Base-by-base conservation (phyloP, 2,797 vertebrate species). In the Semaprochilodus insignis region DNA sequence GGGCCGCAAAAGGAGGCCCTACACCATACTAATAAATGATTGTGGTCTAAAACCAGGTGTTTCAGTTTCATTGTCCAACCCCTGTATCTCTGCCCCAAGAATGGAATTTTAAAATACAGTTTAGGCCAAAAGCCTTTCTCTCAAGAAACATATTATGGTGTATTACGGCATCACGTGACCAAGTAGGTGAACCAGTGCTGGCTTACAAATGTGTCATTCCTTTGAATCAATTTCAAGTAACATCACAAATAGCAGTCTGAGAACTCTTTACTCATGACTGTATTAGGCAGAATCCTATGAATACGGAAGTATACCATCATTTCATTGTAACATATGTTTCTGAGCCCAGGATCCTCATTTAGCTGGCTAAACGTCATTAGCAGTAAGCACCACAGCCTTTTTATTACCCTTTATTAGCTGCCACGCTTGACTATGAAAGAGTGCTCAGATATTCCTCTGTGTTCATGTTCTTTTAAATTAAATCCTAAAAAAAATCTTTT, bases 381-480 rank as follows among this genome's bases (percentile, higher is more conserved):
- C 25, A 16, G 14, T 25, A 63, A 17, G 14, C 59, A 60, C 21
- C 14, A n/a, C 23, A 23, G 2, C 23, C n/a, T 11, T 23, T 60
- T 17, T 66, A 34, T 19, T 36, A 66, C 31, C 15, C 19, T 66
- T 66, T 36, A 66, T 36, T 66, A 36, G 31, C 15, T 36, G 19
- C 63, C 7, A 16, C 62, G 19, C 17, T 36, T 7, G 36, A 66
- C 19, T 14, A 25, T 27, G 59, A 62, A 63, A 25, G 27, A 27
- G 31, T 25, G 25, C 36, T 69, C 34, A 19, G 31, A 36, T 17
- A 66, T 66, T 15, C 31, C 17, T 19, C 31, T 2, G 1, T 52
- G 19, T 74, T 67, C 79, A 75, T 13, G 40, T 16, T 36, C 77
- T 78, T 72, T 72, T 65, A 40, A 48, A 48, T 48, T 48, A 10